Evolutionary conservation across 2,888 invertebrate species (phyloP), one percentile per base, ranked within the genome.

Genomic region (Dasypolia templi): DNA sequence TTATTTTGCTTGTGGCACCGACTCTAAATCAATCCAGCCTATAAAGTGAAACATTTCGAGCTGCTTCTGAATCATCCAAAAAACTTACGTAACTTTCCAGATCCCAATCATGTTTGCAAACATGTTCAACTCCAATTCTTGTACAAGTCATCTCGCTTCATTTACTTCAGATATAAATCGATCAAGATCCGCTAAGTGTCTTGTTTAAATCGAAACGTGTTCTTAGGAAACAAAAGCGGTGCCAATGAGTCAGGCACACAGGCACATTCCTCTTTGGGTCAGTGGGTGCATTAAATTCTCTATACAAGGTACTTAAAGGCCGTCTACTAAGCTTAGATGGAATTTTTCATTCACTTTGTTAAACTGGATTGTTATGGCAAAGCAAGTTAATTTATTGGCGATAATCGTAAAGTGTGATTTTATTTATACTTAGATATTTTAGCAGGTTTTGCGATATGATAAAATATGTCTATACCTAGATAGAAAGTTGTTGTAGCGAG

Each of bases 271-370:
- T 75, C 82, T 61, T 77, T 77, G 56, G 83, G 86, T 83, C 83
- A 87, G 80, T 85, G 82, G 83, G 85, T 85, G 84, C 85, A 87
- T 89, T 86, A 86, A 85, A 84, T 84, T 62, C 66, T 68, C 88
- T 87, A 75, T 84, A 88, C 84, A 88, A 88, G 89, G 90, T 77
- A 76, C 63, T 82, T 83, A 87, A 88, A 91, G 90, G 91, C 84
- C 90, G 73, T 62, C 86, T 72, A 80, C 75, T 83, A 22, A 14
- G 63, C 83, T 77, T 75, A 84, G 81, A 83, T 82, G 75, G 79
- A n/a, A 69, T 79, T 81, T 81, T 81, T 83, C 78, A 83, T 83
- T 83, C 72, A 67, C 53, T 72, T 59, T 70, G 63, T 63, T 35
- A 69, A 83, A 81, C 81, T 59, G n/a, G 74, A 75, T 73, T 77